Conservation (phyloP, 2,797 vertebrate genomes). For the Sebastes oblongus region DNA sequence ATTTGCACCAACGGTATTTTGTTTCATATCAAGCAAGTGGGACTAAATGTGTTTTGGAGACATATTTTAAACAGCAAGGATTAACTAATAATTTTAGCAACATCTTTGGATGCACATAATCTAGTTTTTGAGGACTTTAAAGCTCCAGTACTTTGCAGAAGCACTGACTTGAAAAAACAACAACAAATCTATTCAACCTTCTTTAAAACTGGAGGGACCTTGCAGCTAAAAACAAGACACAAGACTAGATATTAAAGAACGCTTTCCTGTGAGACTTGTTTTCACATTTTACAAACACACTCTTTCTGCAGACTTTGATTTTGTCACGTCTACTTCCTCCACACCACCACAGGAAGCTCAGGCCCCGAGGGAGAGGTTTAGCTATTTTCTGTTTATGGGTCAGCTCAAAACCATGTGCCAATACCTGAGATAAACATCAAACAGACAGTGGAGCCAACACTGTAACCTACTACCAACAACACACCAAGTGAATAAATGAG, state of each 20-base stretch:
- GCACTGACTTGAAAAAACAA: not conserved
- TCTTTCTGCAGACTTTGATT: not conserved
- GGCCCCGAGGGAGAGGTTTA: not conserved
- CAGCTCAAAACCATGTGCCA: not conserved
- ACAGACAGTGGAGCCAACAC: not conserved
- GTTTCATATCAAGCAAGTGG: not conserved
- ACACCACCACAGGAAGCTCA: not conserved
- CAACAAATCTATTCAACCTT: not conserved
- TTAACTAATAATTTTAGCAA: not conserved
- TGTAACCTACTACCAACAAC: not conserved
- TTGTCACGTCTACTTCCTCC: not conserved
- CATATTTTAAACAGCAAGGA: not conserved
- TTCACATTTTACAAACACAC: constrained; percentile 6
- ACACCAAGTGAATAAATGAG: not conserved
- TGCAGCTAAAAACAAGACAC: not conserved
- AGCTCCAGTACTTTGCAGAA: not conserved
- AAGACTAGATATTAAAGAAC: not conserved
- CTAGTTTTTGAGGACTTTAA: not conserved
- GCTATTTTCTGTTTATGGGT: not conserved
- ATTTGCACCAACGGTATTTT: not conserved
- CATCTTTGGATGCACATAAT: not conserved
- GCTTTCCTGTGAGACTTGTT: not conserved
- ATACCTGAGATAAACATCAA: not conserved
- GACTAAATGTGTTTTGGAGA: not conserved
- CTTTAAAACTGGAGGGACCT: not conserved